Conservation (phyloP, 2,888 invertebrate genomes). For the Loripinus fragilis region DNA sequence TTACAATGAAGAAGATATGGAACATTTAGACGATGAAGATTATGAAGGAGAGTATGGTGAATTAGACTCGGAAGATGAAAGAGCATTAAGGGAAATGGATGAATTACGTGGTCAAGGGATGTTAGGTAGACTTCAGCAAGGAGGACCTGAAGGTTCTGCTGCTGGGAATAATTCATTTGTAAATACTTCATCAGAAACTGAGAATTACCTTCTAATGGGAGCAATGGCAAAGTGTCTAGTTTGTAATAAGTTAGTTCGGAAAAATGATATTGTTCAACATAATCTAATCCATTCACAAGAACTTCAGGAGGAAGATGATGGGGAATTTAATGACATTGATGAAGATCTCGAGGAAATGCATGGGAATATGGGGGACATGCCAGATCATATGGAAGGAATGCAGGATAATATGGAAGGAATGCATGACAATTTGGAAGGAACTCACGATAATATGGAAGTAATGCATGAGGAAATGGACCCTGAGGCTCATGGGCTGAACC, state of each 20-base stretch:
- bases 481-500: background rate
- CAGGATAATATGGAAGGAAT: background rate
- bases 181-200: background rate
- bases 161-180: background rate
- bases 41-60: constrained; percentile 27
- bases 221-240: constrained; percentile 54
- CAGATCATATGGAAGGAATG: constrained; percentile 1
- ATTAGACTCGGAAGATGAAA: constrained; percentile 18
- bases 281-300: constrained; percentile 47
- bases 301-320: constrained; percentile 40
- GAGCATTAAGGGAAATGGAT: constrained; percentile 16
- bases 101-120: background rate
- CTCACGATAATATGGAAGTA: background rate
- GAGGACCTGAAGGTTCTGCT: background rate
- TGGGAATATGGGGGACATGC: constrained; percentile 17
- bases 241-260: constrained; percentile 56
- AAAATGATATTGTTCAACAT: constrained; percentile 47
- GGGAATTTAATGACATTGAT: background rate
- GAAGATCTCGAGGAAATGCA: constrained; percentile 27
- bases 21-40: constrained; percentile 4
- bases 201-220: constrained; percentile 47
- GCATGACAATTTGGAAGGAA: background rate
- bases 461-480: constrained; percentile 9
- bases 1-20: constrained; percentile 35
- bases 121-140: background rate